A percentile compares a stretch with the other conserved stretches of the same genome.
Evolutionary conservation across 2,888 invertebrate genomes (phyloP).

Genomic region (Cheilosia urbana): DNA sequence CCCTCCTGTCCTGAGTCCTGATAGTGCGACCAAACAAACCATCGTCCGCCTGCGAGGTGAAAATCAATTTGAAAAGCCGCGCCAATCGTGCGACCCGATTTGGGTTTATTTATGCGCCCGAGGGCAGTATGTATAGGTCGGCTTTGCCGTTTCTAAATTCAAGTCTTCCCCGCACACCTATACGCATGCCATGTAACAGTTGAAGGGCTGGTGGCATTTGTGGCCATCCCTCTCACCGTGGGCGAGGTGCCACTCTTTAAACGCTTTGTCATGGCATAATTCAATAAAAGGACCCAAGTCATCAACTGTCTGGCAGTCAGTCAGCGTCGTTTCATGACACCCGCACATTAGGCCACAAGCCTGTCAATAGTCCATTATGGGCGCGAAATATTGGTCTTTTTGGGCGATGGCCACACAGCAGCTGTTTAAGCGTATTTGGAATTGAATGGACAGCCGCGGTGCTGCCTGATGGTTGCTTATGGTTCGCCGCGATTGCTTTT

Average conservation of each 20-base stretch:
- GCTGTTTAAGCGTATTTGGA: slow-evolving; percentile 10
- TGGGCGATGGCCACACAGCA: slow-evolving; percentile 52
- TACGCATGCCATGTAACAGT: slow-evolving; percentile 12
- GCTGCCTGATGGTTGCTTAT: neutral
- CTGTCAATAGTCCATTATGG: slow-evolving; percentile 72
- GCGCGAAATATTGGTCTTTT: slow-evolving; percentile 62
- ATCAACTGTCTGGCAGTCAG: slow-evolving; percentile 68
- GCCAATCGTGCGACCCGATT: slow-evolving; percentile 16
- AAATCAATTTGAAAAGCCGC: slow-evolving; percentile 52
- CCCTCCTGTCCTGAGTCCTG: slow-evolving; percentile 3
- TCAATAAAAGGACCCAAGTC: slow-evolving; percentile 63
- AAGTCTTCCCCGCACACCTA: neutral
- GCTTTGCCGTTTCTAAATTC: slow-evolving; percentile 21
- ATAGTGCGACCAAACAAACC: no score
- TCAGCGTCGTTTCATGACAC: slow-evolving; percentile 65
- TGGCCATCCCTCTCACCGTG: slow-evolving; percentile 22
- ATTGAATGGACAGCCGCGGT: slow-evolving; percentile 11
- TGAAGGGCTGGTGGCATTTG: slow-evolving; percentile 19
- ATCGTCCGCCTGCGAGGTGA: slow-evolving; percentile 16
- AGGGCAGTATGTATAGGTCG: slow-evolving; percentile 33
- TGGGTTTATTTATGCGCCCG: slow-evolving; percentile 52
- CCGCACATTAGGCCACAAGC: slow-evolving; percentile 64
- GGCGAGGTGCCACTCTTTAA: slow-evolving; percentile 36
- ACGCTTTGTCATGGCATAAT: slow-evolving; percentile 72
- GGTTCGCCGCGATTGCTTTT: slow-evolving; percentile 29